Base-by-base conservation (phyloP, 1,140 invertebrate genomes). In the Cotesia typhae region DNA sequence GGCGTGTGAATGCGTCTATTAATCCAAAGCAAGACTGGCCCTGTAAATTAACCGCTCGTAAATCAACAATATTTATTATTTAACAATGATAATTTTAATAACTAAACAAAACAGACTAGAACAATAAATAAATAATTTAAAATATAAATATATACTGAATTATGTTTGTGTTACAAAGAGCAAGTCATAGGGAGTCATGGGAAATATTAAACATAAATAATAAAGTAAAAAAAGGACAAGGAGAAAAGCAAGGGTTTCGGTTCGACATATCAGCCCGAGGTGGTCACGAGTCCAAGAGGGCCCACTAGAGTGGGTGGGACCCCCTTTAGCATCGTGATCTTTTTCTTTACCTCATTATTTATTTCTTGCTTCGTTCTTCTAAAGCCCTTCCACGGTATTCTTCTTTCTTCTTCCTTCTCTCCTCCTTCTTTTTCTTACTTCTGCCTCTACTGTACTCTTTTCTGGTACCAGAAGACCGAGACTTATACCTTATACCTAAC, bases 1-100 rank as follows among this genome's bases (percentile, higher is more conserved):
- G 70, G 70, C 64, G 64, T 66, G 70, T 72, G 70, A 72, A 67
- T 72, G 51, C 70, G 70, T 70, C 68, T 63, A 38, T 70, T 70
- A 70, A 41, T 28, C 28, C 47, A 14, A 38, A 51, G 4, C 41
- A 38, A 51, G 4, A 28, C 38, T 36, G 53, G 63, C 70, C 70
- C 70, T 71, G 70, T 66, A 71, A 57, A 65, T 65, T 14, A 41
- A 37, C n/a, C 9, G 9, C 20, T 14, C 37, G 65, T 71, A 37
- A 64, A 70, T 70, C 60, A 47, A 6, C n/a, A 35, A 63, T 70
- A 63, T 70, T 63, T 70, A 70, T 63, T 70, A 51, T 51, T 61
- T 35, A 17, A 63, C 17, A 20, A 4, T 63, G 6, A 63, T 5
- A 28, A 28, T 28, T 51, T 20, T 20, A 65, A 64, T 51, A 35